Evolutionary conservation across 2,113 vertebrate species (phyloP), one percentile per base, ranked within the genome.

Genomic region (Colistium nudipinnis): DNA sequence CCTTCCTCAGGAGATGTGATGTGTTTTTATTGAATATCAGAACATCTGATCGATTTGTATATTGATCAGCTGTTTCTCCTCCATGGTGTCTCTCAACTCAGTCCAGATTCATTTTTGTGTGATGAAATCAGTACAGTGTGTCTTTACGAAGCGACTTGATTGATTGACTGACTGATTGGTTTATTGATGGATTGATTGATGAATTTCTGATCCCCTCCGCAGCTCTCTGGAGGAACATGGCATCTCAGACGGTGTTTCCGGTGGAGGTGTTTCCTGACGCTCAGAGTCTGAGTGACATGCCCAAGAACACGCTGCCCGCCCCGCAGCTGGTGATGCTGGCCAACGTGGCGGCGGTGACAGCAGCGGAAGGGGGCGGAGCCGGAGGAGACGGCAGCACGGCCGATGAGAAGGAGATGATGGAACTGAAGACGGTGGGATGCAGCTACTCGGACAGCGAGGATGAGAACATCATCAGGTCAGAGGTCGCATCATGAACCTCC

Each of bases 321-420:
- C 97, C 96, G 24, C 96, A 98, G 91, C 94, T 98, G 44, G 96
- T 98, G 61, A 97, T 99, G 96, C 87, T 99, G 81, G 97, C 97
- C 51, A 99, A 98, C 3, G 97, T 98, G 44, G 97, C 96, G 22
- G 85, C 86, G 0, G 89, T 96, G 78, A 95, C 94, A 0, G 93
- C 95, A 0, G 90, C 92, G 1, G 97, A 96, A 72, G 90, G 93
- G 73, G 90, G 93, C 0, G 89, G 93, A 0, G 90, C 93, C 3
- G 92, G 91, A 68, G 92, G 92, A 0, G 96, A 95, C 20, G 45
- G 73, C 36, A 94, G 93, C 53, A 80, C 91, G 11, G 92, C 91
- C 0, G 96, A 97, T 53, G 96, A 96, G 63, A 95, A 96, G 65
- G 95, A 98, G 78, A 99, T 98, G 97, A 94, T 96, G 47, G 97